phyloP scores from a whole-genome alignment of 2,888 invertebrate genomes.

The Drosophila borborema region DNA sequence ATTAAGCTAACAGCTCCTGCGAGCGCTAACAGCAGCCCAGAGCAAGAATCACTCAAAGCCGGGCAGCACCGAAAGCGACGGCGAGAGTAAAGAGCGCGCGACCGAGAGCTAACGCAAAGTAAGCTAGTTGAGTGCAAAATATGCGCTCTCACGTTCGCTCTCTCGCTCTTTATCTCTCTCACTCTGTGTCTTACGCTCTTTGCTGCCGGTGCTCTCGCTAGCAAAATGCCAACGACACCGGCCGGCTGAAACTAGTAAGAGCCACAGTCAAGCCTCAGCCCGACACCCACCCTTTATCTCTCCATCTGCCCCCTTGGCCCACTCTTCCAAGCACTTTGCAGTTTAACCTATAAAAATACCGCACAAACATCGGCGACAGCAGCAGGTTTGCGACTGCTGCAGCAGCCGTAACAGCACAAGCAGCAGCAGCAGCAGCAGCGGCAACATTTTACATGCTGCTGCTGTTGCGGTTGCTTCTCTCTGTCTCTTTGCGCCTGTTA shows the following conservation, averaged over 20 bases:
- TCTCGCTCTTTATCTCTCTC: slow-evolving; percentile 17
- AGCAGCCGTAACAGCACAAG: slow-evolving; percentile 34
- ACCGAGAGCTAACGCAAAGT: not conserved
- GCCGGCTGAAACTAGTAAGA: slow-evolving; percentile 77
- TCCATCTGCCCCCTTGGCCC: not conserved
- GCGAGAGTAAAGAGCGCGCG: not conserved
- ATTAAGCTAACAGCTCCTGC: slow-evolving; percentile 25
- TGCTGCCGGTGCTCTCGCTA: slow-evolving; percentile 7
- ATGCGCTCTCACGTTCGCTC: slow-evolving; percentile 12
- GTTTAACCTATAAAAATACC: slow-evolving; percentile 81
- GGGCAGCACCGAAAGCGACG: slow-evolving; percentile 2
- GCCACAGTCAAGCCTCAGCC: slow-evolving; percentile 29
- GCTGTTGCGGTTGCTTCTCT: slow-evolving; percentile 34
- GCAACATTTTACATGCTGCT: slow-evolving; percentile 30
- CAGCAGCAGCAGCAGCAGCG: slow-evolving; percentile 19
- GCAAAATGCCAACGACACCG: slow-evolving; percentile 72
- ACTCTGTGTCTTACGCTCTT: not conserved
- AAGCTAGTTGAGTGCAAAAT: slow-evolving; percentile 45
- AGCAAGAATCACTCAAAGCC: slow-evolving; percentile 57
- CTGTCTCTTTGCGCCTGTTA: slow-evolving; percentile 72
- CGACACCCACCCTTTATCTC: not conserved
- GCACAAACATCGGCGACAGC: slow-evolving; percentile 54
- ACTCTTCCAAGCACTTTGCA: slow-evolving; percentile 64
- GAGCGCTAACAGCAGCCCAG: slow-evolving; percentile 51
- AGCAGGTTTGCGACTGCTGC: slow-evolving; percentile 46